Conservation (phyloP, 2,113 vertebrate species). For the Orycteropus afer region DNA sequence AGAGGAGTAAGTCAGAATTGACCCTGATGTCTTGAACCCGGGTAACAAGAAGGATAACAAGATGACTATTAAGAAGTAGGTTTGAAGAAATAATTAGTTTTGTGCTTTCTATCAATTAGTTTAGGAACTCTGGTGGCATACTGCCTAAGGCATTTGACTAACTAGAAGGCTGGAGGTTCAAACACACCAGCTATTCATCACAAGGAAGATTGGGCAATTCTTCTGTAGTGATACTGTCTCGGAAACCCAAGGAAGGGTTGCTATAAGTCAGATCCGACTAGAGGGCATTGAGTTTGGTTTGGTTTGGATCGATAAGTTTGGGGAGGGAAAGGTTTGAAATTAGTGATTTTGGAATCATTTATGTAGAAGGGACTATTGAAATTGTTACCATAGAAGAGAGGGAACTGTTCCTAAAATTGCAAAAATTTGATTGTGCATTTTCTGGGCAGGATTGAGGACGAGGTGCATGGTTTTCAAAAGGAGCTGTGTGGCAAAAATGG, state of each 20-base stretch:
- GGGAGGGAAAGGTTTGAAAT: conserved; percentile 9
- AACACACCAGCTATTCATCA: no score
- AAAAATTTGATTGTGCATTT: conserved; percentile 10
- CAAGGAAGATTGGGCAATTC: no score
- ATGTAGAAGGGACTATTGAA: conserved; percentile 11
- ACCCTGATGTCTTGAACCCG: background rate
- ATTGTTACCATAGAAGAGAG: background rate
- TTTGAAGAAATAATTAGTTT: conserved; percentile 37
- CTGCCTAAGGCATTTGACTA: no score
- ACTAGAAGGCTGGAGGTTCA: no score
- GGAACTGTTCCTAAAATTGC: conserved; percentile 18
- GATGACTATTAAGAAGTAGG: background rate
- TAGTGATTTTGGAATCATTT: background rate
- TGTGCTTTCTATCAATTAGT: conserved; percentile 3
- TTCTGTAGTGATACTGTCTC: no score
- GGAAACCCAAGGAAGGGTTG: no score
- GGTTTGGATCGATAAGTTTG: no score
- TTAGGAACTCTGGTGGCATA: no score
- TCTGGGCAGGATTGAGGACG: background rate
- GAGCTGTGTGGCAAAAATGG: background rate
- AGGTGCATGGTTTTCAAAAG: conserved; percentile 31
- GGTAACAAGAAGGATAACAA: background rate
- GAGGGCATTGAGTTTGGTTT: no score
- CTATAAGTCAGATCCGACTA: no score
- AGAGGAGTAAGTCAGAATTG: background rate